Evolutionary conservation across 2,888 invertebrate genomes (phyloP).

Genomic region (Temnothorax ravouxi): DNA sequence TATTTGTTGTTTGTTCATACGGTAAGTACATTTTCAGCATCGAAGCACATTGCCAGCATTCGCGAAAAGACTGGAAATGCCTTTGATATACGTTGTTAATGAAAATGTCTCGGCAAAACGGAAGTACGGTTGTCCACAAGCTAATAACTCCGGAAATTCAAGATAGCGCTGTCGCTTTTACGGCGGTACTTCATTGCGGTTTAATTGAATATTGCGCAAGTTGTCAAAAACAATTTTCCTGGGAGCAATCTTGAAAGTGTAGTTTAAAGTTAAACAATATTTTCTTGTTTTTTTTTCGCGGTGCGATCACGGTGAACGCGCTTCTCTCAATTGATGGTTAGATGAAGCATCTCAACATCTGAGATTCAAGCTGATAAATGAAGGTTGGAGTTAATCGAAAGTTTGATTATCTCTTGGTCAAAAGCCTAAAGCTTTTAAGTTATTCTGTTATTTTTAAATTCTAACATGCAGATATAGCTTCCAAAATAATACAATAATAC

Average conservation of each 20-base stretch:
- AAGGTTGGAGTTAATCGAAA: neutral
- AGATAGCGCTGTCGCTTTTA: conserved; percentile 26
- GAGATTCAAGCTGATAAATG: neutral
- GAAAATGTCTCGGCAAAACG: conserved; percentile 37
- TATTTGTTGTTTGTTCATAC: neutral
- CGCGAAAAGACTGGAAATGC: neutral
- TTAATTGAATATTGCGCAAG: conserved; percentile 31
- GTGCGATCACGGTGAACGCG: neutral
- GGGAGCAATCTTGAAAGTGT: conserved; percentile 11
- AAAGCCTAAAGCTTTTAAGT: neutral
- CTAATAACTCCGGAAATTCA: conserved; percentile 45
- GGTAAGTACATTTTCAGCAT: conserved; percentile 8
- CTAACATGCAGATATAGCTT: neutral
- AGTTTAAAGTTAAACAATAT: conserved; percentile 1
- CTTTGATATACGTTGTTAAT: conserved; percentile 40
- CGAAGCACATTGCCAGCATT: neutral
- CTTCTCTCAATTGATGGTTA: conserved; percentile 2
- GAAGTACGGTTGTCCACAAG: conserved; percentile 10
- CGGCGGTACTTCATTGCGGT: neutral
- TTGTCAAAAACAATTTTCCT: conserved; percentile 46
- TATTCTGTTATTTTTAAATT: conserved; percentile 8
- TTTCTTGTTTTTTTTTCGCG: conserved; percentile 14
- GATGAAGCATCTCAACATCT: neutral
- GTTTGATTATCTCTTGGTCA: neutral
- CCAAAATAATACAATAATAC: neutral